Conservation (phyloP, 2,888 invertebrate species). For the Ichneumoninae sp. region DNA sequence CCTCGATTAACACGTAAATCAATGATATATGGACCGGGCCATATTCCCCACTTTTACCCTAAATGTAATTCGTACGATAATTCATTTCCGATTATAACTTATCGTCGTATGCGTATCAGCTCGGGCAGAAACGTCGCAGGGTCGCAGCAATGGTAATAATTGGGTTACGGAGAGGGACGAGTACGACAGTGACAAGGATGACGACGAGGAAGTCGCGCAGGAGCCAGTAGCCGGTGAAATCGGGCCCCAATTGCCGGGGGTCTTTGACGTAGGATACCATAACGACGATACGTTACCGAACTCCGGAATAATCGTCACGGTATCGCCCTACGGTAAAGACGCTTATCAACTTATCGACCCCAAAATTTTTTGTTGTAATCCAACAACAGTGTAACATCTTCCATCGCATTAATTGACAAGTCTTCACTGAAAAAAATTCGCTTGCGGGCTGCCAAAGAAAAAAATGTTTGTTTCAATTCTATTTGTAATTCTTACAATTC, state of each 20-base stretch:
- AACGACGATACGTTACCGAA: slow-evolving; percentile 51
- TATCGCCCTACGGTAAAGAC: slow-evolving; percentile 60
- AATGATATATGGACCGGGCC: too few species aligned
- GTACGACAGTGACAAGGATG: slow-evolving; percentile 66
- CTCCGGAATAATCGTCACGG: slow-evolving; percentile 61
- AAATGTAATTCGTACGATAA: neutral
- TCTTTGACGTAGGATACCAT: slow-evolving; percentile 51
- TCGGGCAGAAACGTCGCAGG: slow-evolving; percentile 50
- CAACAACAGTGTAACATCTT: too few species aligned
- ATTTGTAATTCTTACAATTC: too few species aligned
- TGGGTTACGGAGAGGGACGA: slow-evolving; percentile 60
- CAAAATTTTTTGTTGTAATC: too few species aligned
- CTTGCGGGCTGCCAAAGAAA: too few species aligned
- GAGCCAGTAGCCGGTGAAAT: slow-evolving; percentile 57
- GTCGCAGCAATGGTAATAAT: slow-evolving; percentile 57
- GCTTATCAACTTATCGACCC: neutral
- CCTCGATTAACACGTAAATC: too few species aligned
- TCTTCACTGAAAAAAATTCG: too few species aligned
- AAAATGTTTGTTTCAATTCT: neutral
- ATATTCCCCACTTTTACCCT: neutral
- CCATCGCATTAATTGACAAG: neutral
- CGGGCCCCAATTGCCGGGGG: slow-evolving; percentile 58
- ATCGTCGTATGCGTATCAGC: slow-evolving; percentile 32
- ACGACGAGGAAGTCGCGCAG: slow-evolving; percentile 59
- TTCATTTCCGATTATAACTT: neutral